These are phyloP conservation scores for Sylvia atricapilla DNA, from an alignment of 2,113 vertebrate species.

Conservation along the genomic window DNA sequence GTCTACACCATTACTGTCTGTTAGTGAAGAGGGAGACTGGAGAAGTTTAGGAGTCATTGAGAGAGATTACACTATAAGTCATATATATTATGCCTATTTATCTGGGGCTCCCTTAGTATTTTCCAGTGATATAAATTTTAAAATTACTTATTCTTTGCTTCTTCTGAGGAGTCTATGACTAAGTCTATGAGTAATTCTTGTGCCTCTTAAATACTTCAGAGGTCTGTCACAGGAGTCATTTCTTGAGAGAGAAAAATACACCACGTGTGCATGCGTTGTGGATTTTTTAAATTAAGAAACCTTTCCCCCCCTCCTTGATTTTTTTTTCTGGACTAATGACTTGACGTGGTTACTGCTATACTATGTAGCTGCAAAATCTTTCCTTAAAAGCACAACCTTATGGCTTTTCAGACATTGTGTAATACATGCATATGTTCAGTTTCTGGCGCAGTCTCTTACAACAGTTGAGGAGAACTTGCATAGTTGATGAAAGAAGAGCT, in stretches of 20 bases:
- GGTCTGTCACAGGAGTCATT: neutral
- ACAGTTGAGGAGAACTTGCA: conserved; percentile 19
- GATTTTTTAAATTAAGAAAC: neutral
- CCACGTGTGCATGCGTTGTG: fast-evolving
- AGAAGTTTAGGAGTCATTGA: neutral
- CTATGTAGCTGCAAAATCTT: neutral
- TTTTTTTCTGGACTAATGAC: neutral
- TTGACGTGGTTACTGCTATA: neutral
- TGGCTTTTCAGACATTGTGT: neutral
- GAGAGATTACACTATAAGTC: neutral
- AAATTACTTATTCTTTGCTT: neutral
- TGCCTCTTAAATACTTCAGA: neutral
- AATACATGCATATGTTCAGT: neutral
- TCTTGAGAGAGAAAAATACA: neutral
- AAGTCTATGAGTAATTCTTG: neutral
- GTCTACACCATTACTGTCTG: conserved; percentile 15
- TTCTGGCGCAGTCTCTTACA: neutral
- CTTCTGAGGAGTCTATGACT: neutral
- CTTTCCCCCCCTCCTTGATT: neutral
- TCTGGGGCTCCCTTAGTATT: neutral
- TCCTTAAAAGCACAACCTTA: neutral
- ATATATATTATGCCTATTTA: neutral
- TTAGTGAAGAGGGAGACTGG: neutral
- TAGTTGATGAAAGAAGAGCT: conserved; percentile 25
- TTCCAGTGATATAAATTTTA: neutral